A percentile compares a stretch with the other conserved stretches of the same genome.
phyloP scores from a whole-genome alignment of 2,113 vertebrate species.

The Haemorhous mexicanus region DNA sequence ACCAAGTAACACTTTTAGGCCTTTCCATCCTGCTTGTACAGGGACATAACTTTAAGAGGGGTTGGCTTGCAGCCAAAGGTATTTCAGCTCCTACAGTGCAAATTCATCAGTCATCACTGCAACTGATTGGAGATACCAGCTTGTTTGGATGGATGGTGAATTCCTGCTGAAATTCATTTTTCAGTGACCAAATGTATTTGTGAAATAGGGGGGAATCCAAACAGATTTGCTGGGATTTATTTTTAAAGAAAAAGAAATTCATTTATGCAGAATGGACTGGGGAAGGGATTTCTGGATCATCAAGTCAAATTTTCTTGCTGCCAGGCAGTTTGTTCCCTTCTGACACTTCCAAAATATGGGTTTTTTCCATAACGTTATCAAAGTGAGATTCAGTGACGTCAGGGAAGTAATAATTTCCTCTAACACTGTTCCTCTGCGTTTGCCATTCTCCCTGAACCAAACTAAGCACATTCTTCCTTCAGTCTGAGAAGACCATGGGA shows the following conservation, averaged over 20 bases:
- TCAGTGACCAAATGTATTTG: background rate
- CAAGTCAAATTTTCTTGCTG: background rate
- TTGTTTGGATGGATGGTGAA: background rate
- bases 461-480: background rate
- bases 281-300: background rate
- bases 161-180: background rate
- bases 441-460: background rate
- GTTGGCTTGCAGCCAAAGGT: background rate
- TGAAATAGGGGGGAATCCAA: background rate
- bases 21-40: background rate
- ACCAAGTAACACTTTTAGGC: background rate
- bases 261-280: background rate
- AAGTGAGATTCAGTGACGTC: background rate
- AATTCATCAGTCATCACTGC: background rate
- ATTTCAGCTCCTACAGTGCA: background rate
- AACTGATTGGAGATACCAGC: background rate
- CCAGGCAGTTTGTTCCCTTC: background rate
- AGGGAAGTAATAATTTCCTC: background rate
- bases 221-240: background rate
- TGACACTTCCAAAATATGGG: background rate
- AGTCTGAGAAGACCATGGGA: background rate
- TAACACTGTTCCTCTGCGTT: background rate
- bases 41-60: background rate
- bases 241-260: background rate
- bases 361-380: background rate